phyloP scores from a whole-genome alignment of 2,113 vertebrate genomes.

The Tichodroma muraria region DNA sequence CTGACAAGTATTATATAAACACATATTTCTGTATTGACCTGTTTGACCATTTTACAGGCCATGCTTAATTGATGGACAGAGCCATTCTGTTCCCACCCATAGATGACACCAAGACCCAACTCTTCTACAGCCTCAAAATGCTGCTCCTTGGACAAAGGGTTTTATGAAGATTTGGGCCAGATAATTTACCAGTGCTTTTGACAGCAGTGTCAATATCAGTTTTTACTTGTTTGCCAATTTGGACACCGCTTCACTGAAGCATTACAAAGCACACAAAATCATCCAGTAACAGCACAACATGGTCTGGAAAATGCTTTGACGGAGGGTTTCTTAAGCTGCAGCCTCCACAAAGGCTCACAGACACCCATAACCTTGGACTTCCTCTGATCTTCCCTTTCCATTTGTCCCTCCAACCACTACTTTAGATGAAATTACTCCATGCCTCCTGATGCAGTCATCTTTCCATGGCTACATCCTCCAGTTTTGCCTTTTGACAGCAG shows the following conservation, averaged over 20 bases:
- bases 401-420: background rate
- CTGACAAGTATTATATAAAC: background rate
- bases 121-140: background rate
- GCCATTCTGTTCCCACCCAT: background rate
- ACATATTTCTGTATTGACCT: background rate
- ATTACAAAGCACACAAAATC: background rate
- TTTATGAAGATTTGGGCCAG: background rate
- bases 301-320: background rate
- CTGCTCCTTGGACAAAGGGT: background rate
- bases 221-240: background rate
- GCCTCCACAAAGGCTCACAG: background rate
- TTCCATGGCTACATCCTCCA: background rate
- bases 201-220: background rate
- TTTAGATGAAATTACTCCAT: background rate
- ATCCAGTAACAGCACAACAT: background rate
- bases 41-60: background rate
- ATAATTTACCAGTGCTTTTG: background rate
- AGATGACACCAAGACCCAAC: background rate
- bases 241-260: background rate
- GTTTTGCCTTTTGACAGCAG: background rate
- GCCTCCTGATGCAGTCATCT: background rate
- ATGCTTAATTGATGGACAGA: background rate
- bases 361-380: background rate
- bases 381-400: background rate
- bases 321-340: background rate